Percentiles rank a stretch among this genome's conserved stretches.
These are phyloP conservation scores for Macropodus opercularis DNA, from an alignment of 2,797 vertebrate species.

Conservation along the genomic window DNA sequence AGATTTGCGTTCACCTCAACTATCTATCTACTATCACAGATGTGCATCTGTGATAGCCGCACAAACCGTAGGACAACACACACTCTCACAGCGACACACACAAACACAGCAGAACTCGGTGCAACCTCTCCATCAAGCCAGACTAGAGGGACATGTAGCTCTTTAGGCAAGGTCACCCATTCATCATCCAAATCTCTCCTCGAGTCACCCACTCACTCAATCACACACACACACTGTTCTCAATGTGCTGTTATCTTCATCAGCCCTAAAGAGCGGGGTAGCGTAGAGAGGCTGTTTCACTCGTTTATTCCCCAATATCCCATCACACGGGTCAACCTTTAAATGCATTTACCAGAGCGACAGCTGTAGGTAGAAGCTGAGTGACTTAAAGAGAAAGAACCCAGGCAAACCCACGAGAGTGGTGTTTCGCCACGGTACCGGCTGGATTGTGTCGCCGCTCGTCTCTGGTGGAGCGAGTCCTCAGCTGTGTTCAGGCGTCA, in stretches of 20 bases:
- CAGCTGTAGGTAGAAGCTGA: constrained; percentile 39
- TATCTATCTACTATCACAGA: constrained; percentile 56
- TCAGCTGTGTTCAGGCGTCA: constrained; percentile 30
- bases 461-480: neutral
- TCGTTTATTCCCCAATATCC: constrained; percentile 38
- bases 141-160: constrained; percentile 61
- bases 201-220: constrained; percentile 36
- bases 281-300: constrained; percentile 27
- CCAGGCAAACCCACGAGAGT: constrained; percentile 14
- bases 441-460: constrained; percentile 33
- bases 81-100: constrained; percentile 9
- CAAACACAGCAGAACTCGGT: constrained; percentile 48
- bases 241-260: constrained; percentile 58
- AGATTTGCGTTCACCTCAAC: constrained; percentile 52
- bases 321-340: constrained; percentile 43
- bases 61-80: constrained; percentile 25
- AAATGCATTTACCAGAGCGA: constrained; percentile 25
- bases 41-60: constrained; percentile 42
- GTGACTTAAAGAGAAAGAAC: constrained; percentile 15
- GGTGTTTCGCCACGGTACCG: constrained; percentile 29
- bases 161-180: constrained; percentile 77
- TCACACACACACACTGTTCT: constrained; percentile 7
- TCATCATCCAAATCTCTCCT: constrained; percentile 70
- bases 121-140: constrained; percentile 59
- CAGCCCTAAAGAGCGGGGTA: constrained; percentile 49